A percentile compares a stretch with the other conserved stretches of the same genome.
Evolutionary conservation across 2,797 vertebrate genomes (phyloP).

Genomic region (Crossoptilon crossoptilon): DNA sequence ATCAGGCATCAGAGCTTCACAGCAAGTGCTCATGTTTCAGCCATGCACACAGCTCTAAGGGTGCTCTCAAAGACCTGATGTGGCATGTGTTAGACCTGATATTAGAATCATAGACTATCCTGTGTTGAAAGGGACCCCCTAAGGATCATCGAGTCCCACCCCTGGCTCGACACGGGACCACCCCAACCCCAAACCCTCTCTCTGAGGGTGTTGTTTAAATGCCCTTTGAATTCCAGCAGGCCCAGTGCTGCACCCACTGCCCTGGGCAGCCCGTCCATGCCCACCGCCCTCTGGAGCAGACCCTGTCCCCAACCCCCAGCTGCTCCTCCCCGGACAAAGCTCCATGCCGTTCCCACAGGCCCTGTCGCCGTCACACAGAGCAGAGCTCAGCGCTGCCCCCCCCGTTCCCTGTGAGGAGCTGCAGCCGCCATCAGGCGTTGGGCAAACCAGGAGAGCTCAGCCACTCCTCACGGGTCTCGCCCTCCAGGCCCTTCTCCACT

Average conservation of each 20-base stretch:
- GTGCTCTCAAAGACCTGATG: background rate
- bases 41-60: accelerated
- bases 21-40: accelerated
- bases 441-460: background rate
- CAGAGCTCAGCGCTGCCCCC: no score
- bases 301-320: background rate
- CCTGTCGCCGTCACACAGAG: no score
- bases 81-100: background rate
- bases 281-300: background rate
- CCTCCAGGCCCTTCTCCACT: background rate
- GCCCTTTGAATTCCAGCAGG: background rate
- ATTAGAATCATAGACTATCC: background rate
- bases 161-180: background rate
- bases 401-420: no score
- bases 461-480: background rate
- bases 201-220: background rate
- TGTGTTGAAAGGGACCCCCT: background rate
- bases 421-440: background rate
- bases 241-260: background rate
- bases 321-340: background rate
- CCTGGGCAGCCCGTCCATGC: no score
- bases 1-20: background rate
- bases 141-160: background rate
- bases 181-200: background rate
- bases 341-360: background rate